phyloP scores from a whole-genome alignment of 2,888 invertebrate species.

The Tortrix viridana region DNA sequence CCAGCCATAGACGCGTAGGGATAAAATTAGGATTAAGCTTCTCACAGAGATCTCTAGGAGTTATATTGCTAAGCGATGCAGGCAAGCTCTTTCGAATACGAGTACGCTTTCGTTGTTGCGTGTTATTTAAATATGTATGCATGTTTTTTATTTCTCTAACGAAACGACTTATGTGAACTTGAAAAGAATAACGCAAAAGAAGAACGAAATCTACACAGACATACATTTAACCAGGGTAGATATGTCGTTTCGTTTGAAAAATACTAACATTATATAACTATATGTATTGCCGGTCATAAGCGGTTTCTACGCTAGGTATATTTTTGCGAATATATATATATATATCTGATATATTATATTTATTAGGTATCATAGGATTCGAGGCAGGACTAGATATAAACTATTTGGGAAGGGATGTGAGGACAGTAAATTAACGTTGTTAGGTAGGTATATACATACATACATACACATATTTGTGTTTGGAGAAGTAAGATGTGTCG shows the following conservation, averaged over 20 bases:
- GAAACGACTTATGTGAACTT: slow-evolving; percentile 6
- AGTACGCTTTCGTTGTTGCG: slow-evolving; percentile 77
- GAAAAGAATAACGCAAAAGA: background rate
- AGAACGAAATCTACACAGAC: background rate
- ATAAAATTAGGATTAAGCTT: slow-evolving; percentile 51
- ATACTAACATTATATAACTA: slow-evolving; percentile 39
- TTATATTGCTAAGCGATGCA: slow-evolving; percentile 17
- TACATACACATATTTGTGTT: slow-evolving; percentile 67
- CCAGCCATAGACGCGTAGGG: slow-evolving; percentile 78
- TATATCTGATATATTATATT: slow-evolving; percentile 48
- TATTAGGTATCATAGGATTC: slow-evolving; percentile 51
- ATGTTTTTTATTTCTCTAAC: slow-evolving; percentile 38
- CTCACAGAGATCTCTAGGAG: slow-evolving; percentile 39
- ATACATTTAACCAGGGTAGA: background rate
- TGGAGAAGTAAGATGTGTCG: slow-evolving; percentile 55
- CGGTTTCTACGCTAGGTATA: slow-evolving; percentile 64
- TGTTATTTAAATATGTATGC: slow-evolving; percentile 64
- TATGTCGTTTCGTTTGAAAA: slow-evolving; percentile 35
- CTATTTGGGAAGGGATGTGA: slow-evolving; percentile 52
- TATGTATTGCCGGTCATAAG: slow-evolving; percentile 65
- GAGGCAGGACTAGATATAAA: slow-evolving; percentile 60
- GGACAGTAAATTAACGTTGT: slow-evolving; percentile 71
- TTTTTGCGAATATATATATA: slow-evolving; percentile 62
- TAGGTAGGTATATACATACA: slow-evolving; percentile 74
- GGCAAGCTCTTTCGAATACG: slow-evolving; percentile 59